Percentiles rank a stretch among this genome's conserved stretches.
Evolutionary conservation across 30 jellyfish, hydroid and myxozoan genomes (phyloP).

Genomic region (Aurelia sp.): DNA sequence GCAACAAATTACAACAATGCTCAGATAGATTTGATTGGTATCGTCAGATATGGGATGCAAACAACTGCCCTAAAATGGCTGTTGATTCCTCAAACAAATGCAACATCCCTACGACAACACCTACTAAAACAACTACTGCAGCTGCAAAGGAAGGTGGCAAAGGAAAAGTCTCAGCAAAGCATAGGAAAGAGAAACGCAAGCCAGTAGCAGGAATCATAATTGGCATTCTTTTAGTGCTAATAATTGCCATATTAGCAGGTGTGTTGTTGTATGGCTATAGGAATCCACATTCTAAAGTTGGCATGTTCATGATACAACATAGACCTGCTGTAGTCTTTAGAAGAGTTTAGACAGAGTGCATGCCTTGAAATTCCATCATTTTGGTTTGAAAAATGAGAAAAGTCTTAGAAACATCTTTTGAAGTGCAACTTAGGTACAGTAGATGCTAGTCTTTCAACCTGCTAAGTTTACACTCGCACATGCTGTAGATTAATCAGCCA

Average conservation of each 20-base stretch:
- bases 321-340: conserved; percentile 38
- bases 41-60: conserved; percentile 66
- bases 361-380: no score
- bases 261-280: conserved; percentile 54
- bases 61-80: conserved; percentile 58
- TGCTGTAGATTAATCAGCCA: no score
- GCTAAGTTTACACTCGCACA: no score
- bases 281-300: conserved; percentile 50
- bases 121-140: neutral
- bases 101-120: conserved; percentile 7
- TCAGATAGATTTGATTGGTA: conserved; percentile 89
- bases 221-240: conserved; percentile 18
- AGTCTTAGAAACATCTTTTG: no score
- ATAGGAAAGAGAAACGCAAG: neutral
- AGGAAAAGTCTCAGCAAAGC: neutral
- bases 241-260: neutral
- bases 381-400: no score
- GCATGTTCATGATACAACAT: conserved; percentile 45
- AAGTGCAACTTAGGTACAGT: no score
- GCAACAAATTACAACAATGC: conserved; percentile 71
- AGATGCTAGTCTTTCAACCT: no score
- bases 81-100: conserved; percentile 31
- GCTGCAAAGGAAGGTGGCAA: neutral
- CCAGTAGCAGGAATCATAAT: conserved; percentile 25
- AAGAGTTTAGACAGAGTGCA: neutral